A percentile compares a stretch with the other conserved stretches of the same genome.
These are phyloP conservation scores for Threskiornis aethiopicus DNA, from an alignment of 2,797 vertebrate species.

Conservation along the genomic window DNA sequence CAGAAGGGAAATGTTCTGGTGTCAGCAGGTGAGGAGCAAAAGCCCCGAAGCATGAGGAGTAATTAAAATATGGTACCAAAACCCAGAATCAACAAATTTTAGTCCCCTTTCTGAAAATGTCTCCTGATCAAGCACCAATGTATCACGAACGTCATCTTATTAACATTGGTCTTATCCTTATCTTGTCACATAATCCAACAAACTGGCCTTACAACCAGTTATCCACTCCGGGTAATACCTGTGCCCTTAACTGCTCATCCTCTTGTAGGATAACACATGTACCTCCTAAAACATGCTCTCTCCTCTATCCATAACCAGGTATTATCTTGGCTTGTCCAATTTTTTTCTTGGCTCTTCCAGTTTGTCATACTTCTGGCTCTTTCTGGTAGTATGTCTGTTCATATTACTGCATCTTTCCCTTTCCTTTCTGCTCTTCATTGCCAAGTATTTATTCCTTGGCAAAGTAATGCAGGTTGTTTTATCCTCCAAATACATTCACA, in stretches of 20 bases:
- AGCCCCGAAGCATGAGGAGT: background rate
- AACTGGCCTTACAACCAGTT: background rate
- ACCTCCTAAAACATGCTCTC: background rate
- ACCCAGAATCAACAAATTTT: background rate
- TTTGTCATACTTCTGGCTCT: background rate
- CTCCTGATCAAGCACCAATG: background rate
- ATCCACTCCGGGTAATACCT: background rate
- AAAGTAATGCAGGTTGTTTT: background rate
- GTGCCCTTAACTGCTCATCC: background rate
- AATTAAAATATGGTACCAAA: background rate
- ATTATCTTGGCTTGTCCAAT: background rate
- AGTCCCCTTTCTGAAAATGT: background rate
- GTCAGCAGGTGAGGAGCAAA: background rate
- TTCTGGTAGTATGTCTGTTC: background rate
- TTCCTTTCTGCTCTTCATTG: background rate
- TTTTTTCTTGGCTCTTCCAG: background rate
- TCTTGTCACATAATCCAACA: background rate
- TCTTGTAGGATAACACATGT: background rate
- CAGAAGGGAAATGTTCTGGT: background rate
- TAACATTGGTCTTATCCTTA: background rate
- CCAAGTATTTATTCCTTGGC: background rate
- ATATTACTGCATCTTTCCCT: background rate
- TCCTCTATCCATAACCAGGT: background rate
- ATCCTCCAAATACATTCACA: background rate
- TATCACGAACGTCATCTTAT: background rate